Conservation (phyloP, 2,797 vertebrate species). For the Myotis pilosus region DNA sequence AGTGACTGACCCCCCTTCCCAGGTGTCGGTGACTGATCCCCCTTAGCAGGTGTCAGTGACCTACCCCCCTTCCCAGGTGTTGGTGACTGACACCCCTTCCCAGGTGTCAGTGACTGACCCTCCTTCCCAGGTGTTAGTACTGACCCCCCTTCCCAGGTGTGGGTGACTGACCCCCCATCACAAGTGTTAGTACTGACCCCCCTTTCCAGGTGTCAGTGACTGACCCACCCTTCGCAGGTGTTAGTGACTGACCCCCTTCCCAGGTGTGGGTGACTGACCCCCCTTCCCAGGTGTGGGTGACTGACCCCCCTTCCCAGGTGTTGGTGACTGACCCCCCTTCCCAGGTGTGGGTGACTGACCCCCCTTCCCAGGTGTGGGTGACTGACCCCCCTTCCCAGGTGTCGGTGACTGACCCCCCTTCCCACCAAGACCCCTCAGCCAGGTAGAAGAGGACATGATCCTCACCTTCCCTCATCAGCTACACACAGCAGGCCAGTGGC, state of each 20-base stretch:
- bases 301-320: background rate
- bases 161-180: background rate
- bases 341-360: background rate
- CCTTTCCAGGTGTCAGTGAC: background rate
- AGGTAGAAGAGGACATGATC: accelerated
- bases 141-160: too few relatives aligned
- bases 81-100: too few relatives aligned
- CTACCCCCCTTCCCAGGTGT: too few relatives aligned
- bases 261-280: background rate
- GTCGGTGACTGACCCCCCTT: background rate
- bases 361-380: background rate
- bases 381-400: background rate
- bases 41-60: too few relatives aligned
- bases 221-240: too few relatives aligned
- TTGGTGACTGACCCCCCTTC: background rate
- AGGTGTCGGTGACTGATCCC: too few relatives aligned
- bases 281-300: background rate
- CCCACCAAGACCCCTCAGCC: background rate
- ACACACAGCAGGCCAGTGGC: accelerated
- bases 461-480: background rate
- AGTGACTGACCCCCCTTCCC: too few relatives aligned
- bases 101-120: too few relatives aligned
- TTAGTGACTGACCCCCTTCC: background rate
- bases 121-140: too few relatives aligned
- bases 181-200: background rate